These are phyloP conservation scores for Proctacanthus coquilletti DNA, from an alignment of 1,140 invertebrate genomes.

Conservation along the genomic window DNA sequence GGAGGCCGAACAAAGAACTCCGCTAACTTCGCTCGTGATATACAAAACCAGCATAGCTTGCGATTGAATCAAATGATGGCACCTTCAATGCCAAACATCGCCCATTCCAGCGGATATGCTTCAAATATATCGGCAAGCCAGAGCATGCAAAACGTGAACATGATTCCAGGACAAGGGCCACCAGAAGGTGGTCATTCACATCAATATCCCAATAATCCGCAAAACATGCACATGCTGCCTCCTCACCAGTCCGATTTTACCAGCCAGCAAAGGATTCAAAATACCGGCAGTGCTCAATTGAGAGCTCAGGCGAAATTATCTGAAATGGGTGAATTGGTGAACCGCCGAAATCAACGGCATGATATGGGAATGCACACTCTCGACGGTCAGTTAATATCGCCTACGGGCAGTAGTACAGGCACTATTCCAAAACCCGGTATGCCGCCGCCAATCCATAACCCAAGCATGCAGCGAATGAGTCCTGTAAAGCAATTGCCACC, in stretches of 20 bases:
- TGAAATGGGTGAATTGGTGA: conserved; percentile 55
- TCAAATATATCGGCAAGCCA: conserved; percentile 21
- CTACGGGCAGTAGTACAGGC: conserved; percentile 4
- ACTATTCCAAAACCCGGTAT: conserved; percentile 1
- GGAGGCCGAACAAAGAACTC: conserved; percentile 23
- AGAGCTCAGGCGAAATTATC: conserved; percentile 54
- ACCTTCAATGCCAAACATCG: conserved; percentile 31
- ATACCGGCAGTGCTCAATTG: conserved; percentile 13
- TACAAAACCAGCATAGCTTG: conserved; percentile 16
- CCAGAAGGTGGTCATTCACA: conserved; percentile 11
- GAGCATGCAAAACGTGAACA: conserved; percentile 32
- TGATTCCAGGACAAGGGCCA: conserved; percentile 6
- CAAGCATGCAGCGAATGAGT: background rate
- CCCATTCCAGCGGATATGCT: conserved; percentile 19
- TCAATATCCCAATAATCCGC: conserved; percentile 10
- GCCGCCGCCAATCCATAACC: conserved; percentile 1
- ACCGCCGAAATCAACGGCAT: conserved; percentile 22
- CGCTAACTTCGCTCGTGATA: conserved; percentile 19
- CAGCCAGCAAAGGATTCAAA: conserved; percentile 17
- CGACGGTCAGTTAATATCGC: conserved; percentile 1
- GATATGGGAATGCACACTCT: conserved; percentile 31
- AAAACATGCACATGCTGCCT: conserved; percentile 2
- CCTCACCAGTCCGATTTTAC: conserved; percentile 4
- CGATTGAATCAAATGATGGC: conserved; percentile 30
- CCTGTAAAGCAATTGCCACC: conserved; percentile 13